phyloP scores from a whole-genome alignment of 2,797 vertebrate genomes.

The Fistularia tabacaria region DNA sequence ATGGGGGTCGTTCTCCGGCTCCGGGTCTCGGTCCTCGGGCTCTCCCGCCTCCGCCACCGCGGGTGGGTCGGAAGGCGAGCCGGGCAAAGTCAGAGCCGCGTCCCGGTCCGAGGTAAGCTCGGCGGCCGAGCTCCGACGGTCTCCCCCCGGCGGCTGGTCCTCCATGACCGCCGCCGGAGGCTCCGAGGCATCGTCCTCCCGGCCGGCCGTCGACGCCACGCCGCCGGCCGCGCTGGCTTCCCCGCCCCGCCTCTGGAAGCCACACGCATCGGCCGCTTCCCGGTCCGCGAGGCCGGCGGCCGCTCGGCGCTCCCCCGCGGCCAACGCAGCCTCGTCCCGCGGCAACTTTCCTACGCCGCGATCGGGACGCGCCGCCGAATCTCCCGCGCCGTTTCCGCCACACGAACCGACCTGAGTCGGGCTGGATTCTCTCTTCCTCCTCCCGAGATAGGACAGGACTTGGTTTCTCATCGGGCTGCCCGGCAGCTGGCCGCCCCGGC shows the following conservation, averaged over 20 bases:
- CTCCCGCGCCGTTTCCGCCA: constrained; percentile 27
- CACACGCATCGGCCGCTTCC: constrained; percentile 47
- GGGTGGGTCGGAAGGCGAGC: constrained; percentile 19
- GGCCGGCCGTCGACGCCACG: constrained; percentile 36
- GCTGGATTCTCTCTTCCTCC: constrained; percentile 56
- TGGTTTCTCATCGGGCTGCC: constrained; percentile 69
- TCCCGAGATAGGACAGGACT: constrained; percentile 60
- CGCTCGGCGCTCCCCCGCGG: constrained; percentile 22
- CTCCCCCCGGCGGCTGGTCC: constrained; percentile 51
- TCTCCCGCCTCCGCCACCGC: constrained; percentile 4
- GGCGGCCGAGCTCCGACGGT: constrained; percentile 14
- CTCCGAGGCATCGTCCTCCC: constrained; percentile 69
- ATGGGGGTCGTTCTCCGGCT: constrained; percentile 19
- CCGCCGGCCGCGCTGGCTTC: constrained; percentile 46
- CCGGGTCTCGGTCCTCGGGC: constrained; percentile 6
- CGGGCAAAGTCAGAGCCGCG: constrained; percentile 31
- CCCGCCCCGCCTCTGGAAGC: constrained; percentile 31
- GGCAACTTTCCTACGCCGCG: constrained; percentile 59
- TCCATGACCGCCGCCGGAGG: constrained; percentile 71
- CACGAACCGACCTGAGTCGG: constrained; percentile 22
- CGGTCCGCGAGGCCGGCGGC: constrained; percentile 16
- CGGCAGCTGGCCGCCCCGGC: constrained; percentile 35
- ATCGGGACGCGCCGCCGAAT: constrained; percentile 39
- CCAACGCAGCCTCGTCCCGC: constrained; percentile 48
- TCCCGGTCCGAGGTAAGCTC: constrained; percentile 24